These are phyloP conservation scores for Panonychus citri DNA, from an alignment of 1,140 invertebrate genomes.

Conservation along the genomic window DNA sequence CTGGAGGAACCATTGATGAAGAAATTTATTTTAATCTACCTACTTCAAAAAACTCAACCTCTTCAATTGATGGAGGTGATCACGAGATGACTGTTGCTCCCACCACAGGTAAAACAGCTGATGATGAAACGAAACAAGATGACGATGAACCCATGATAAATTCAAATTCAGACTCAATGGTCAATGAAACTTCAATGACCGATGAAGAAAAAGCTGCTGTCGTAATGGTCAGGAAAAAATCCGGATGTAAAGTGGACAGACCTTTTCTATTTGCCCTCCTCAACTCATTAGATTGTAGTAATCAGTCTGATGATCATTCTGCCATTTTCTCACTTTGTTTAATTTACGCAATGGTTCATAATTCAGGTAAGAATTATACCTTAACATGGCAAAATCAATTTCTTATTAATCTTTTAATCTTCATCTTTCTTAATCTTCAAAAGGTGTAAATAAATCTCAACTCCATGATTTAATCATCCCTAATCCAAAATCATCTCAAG, in stretches of 20 bases:
- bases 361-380: slow-evolving; percentile 45
- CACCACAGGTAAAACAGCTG: no score
- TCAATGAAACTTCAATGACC: slow-evolving; percentile 32
- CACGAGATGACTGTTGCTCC: no score
- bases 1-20: neutral
- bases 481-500: slow-evolving; percentile 21
- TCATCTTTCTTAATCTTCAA: neutral
- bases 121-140: neutral
- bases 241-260: slow-evolving; percentile 23
- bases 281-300: slow-evolving; percentile 47
- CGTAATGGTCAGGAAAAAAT: neutral
- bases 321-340: slow-evolving; percentile 74
- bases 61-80: neutral
- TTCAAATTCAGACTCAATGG: neutral
- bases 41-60: neutral
- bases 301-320: slow-evolving; percentile 71
- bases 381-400: neutral
- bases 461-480: slow-evolving; percentile 6
- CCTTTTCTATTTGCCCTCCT: slow-evolving; percentile 73
- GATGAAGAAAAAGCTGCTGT: slow-evolving; percentile 53
- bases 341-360: slow-evolving; percentile 75
- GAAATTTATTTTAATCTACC: neutral
- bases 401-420: neutral
- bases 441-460: slow-evolving; percentile 1
- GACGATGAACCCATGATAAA: neutral